Evolutionary conservation across 2,888 invertebrate genomes (phyloP), one percentile per base, ranked within the genome.

Genomic region (Drosophila hamatofila): DNA sequence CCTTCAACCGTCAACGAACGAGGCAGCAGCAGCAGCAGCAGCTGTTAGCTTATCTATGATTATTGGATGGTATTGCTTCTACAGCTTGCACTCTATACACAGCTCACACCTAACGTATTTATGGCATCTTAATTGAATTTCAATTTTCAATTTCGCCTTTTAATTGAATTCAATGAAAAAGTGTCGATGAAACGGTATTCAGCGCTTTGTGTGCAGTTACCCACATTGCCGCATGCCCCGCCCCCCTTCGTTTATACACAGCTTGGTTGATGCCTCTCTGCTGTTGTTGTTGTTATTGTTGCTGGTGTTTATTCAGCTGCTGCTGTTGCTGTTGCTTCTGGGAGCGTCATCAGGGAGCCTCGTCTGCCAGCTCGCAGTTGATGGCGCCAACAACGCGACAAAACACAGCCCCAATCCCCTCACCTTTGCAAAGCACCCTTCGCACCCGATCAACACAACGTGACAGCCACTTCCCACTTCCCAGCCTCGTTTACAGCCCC

Each of bases 91-190:
- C 33, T 49, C 37, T n/a, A 64, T 44, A 49, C 48, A 51, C n/a
- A 30, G 61, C 46, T 66, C 72, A 61, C 60, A 69, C 41, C 70
- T 71, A 52, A 30, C 69, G 75, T 85, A 79, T 88, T 88, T 83
- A 90, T 89, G 81, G 88, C 87, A 80, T 80, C 82, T 90, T 88
- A 88, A 88, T 88, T 88, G 89, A 90, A 88, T 90, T 90, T 87
- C 90, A 86, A 90, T 87, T 90, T 86, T 88, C 86, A 86, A 87
- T 86, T 86, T 86, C 81, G 88, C 89, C 64, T 89, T 86, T 88
- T 90, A 88, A 88, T 88, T 88, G 87, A 88, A 88, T 88, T 88
- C 87, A 90, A 88, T 90, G 87, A 83, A 87, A 90, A 88, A 87
- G 89, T 90, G 90, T 90, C 89, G 83, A 88, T 86, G 87, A 90